Evolutionary conservation across 2,113 vertebrate species (phyloP).

Genomic region (Hiodon tergisus): DNA sequence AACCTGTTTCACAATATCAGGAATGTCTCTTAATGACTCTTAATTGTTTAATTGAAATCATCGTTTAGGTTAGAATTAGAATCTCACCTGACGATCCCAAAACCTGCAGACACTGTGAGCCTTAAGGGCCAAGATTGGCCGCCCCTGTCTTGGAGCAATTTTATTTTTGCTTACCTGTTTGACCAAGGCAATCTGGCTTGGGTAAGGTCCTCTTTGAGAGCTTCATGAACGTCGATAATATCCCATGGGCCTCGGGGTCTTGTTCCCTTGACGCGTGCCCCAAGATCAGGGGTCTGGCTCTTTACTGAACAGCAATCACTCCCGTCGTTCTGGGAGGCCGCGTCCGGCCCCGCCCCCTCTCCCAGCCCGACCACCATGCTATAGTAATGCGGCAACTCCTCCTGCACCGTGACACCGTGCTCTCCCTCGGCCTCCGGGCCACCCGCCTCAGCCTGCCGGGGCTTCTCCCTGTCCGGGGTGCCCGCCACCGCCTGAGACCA

Average conservation of each 20-base stretch:
- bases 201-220: conserved; percentile 21
- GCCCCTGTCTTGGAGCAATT: too few relatives aligned
- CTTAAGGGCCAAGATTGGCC: too few relatives aligned
- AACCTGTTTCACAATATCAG: too few relatives aligned
- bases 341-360: background rate
- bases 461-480: conserved; percentile 23
- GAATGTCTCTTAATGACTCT: too few relatives aligned
- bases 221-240: conserved; percentile 44
- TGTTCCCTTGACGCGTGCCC: background rate
- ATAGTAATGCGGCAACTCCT: conserved; percentile 11
- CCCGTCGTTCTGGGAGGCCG: background rate
- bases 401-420: background rate
- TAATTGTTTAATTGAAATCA: too few relatives aligned
- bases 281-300: background rate
- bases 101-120: too few relatives aligned
- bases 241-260: conserved; percentile 23
- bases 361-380: conserved; percentile 38
- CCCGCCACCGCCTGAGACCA: conserved; percentile 41
- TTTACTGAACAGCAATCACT: too few relatives aligned
- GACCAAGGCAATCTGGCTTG: conserved; percentile 10
- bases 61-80: too few relatives aligned
- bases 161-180: conserved; percentile 40
- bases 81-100: background rate
- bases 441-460: background rate
- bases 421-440: background rate